A percentile compares a stretch with the other conserved stretches of the same genome.
phyloP scores from a whole-genome alignment of 2,113 vertebrate species.

The Holacanthus passer region DNA sequence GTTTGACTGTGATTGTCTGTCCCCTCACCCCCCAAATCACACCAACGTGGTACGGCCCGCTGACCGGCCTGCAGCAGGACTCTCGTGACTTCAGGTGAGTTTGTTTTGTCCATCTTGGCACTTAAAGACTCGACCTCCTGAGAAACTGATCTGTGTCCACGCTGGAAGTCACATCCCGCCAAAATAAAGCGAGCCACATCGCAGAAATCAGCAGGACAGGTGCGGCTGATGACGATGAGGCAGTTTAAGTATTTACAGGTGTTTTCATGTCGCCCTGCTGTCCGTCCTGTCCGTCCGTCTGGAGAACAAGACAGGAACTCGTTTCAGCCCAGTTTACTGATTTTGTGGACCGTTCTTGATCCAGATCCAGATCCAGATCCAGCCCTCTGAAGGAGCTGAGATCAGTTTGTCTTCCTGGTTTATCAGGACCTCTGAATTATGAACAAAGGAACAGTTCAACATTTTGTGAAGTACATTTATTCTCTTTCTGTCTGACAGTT shows the following conservation, averaged over 20 bases:
- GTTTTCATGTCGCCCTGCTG: not conserved
- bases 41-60: conserved; percentile 21
- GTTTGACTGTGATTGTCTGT: conserved; percentile 1
- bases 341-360: not conserved
- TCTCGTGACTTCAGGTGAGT: conserved; percentile 19
- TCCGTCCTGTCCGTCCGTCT: not conserved
- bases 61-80: conserved; percentile 10
- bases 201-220: conserved; percentile 10
- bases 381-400: not conserved
- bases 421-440: not conserved
- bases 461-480: no score
- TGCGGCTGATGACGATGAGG: not conserved
- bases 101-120: conserved; percentile 45
- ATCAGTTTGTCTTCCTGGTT: not conserved
- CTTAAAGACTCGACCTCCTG: conserved; percentile 30
- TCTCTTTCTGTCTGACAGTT: no score
- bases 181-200: not conserved
- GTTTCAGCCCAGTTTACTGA: not conserved
- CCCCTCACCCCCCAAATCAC: not conserved
- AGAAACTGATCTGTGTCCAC: not conserved
- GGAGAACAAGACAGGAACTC: not conserved
- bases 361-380: not conserved
- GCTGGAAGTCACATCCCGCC: not conserved
- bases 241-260: conserved; percentile 25
- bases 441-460: not conserved